phyloP scores from a whole-genome alignment of 2,113 vertebrate species.

The Chloroceryle aenea region DNA sequence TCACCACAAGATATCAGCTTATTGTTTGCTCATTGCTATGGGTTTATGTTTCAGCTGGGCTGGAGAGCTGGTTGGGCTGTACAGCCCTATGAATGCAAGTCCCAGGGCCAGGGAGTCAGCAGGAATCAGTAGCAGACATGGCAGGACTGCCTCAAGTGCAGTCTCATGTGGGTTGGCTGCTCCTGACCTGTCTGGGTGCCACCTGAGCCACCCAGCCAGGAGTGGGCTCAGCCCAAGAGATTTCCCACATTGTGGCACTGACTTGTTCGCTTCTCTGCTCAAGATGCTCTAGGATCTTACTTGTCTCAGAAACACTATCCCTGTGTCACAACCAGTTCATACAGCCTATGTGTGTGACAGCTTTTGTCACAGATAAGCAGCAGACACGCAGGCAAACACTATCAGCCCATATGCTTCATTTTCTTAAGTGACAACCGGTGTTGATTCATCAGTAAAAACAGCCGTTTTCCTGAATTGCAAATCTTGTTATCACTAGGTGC shows the following conservation, averaged over 20 bases:
- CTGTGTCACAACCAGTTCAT: neutral
- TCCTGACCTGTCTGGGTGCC: neutral
- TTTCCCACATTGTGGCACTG: accelerated
- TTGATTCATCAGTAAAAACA: neutral
- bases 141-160: neutral
- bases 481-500: neutral
- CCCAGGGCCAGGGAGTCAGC: neutral
- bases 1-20: neutral
- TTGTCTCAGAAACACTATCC: neutral
- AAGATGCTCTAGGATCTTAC: neutral
- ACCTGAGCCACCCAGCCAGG: too few species aligned
- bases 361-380: neutral
- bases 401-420: neutral
- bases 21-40: neutral
- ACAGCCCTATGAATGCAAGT: neutral
- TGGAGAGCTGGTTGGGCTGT: too few species aligned
- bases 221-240: neutral
- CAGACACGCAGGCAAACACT: neutral
- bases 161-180: neutral
- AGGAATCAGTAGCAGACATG: neutral
- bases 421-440: neutral
- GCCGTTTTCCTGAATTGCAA: neutral
- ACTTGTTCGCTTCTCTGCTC: neutral
- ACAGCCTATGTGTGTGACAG: neutral
- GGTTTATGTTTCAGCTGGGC: neutral